Base-by-base conservation (phyloP, 92 coral and sea anemone genomes). In the Muricea muricata region DNA sequence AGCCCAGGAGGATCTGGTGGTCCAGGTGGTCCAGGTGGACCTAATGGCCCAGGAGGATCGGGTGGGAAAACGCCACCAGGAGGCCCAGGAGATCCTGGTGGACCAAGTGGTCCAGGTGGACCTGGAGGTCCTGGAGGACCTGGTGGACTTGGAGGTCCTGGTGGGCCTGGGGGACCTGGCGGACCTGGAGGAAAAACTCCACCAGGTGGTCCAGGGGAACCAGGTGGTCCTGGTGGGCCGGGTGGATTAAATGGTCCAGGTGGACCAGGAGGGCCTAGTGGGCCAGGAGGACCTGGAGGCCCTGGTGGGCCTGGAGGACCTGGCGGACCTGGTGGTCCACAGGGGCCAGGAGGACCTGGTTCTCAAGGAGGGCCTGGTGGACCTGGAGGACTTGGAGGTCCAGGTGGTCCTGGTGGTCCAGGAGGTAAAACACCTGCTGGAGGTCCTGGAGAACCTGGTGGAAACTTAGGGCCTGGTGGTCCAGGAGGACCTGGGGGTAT, bases 171-270 rank as follows among this genome's bases (percentile, higher is more conserved):
- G 1, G 89, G 88, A 3, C 92, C 78, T 10, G 78, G 78, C 1
- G 87, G 78, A 9, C 54, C 92, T 3, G 92, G 65, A 47, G 65
- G 80, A 0, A 40, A 40, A 12, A 66, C 65, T 47, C 41, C 90
- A 0, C 88, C 93, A 17, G 91, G 91, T n/a, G 95, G 94, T 0
- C 98, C 95, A 21, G 93, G 92, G 1, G 93, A 91, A 13, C 93
- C 95, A 0, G 91, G 93, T 23, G 93, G 90, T 10, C 95, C 95
- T 40, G 97, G 97, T 23, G 92, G 92, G 0, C 94, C 97, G 2
- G 97, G 97, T 28, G 97, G 97, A 1, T 94, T 92, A 37, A 89
- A 89, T 2, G 97, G 97, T 1, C 97, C 97, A 13, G 90, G 93
- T 58, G 93, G 90, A 4, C 97, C 97, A 5, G 87, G 89, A 0